phyloP scores from a whole-genome alignment of 2,797 vertebrate genomes.

The Phalloptychus januarius region DNA sequence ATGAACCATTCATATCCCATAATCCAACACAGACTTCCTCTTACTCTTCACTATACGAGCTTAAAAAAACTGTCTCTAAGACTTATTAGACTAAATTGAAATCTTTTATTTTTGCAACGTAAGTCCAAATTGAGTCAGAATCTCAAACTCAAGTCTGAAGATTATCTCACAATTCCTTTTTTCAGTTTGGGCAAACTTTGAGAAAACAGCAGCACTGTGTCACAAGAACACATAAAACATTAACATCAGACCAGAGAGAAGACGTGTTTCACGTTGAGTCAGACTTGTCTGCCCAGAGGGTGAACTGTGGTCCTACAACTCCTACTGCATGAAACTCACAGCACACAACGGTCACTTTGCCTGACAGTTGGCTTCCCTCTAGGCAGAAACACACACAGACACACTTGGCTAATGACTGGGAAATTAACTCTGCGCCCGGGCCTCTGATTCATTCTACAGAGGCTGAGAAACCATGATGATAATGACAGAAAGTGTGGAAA shows the following conservation, averaged over 20 bases:
- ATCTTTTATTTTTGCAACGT: background rate
- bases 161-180: background rate
- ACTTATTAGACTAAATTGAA: background rate
- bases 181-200: background rate
- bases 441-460: constrained; percentile 40
- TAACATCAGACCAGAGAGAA: background rate
- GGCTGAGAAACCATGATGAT: constrained; percentile 24
- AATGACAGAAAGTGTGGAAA: constrained; percentile 32
- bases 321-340: constrained; percentile 33
- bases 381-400: constrained; percentile 7
- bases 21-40: background rate
- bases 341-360: constrained; percentile 34
- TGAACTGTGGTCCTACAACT: constrained; percentile 12
- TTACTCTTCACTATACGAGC: background rate
- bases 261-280: constrained; percentile 15
- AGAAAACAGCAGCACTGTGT: background rate
- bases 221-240: background rate
- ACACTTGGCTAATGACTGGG: constrained; percentile 15
- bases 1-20: background rate
- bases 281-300: background rate
- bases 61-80: too few relatives aligned
- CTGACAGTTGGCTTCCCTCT: constrained; percentile 34
- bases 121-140: background rate
- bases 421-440: constrained; percentile 42
- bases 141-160: background rate